Base-by-base conservation (phyloP, 37 sponge, comb jelly and placozoan species). In the Dysidea cf. avara region DNA sequence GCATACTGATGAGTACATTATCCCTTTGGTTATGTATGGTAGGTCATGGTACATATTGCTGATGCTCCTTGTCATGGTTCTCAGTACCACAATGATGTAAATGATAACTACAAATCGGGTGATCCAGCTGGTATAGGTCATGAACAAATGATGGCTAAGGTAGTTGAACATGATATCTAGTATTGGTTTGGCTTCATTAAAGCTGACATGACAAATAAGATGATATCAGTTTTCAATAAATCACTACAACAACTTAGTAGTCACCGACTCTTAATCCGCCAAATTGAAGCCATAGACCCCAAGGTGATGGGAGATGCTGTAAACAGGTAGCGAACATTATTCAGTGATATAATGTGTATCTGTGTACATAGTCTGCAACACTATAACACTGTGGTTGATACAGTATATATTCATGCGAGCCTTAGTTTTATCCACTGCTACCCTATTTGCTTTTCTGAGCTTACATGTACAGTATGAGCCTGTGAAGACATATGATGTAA, bases 151-250 rank as follows among this genome's bases (percentile, higher is more conserved):
- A 89, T 89, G 90, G 17, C 40, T 47, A 18, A 80, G 20, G 76
- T 83, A 3, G 70, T 53, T 16, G 16, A 28, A 1, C 67, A 64
- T 35, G 64, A 89, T 26, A 68, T 89, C 0, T 72, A 89, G 51
- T 89, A 89, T 48, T 89, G 84, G 85, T 89, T 89, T 74, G 90
- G 85, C n/a, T 83, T 83, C 76, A 80, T 89, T 72, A 62, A 83
- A 28, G 72, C 57, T 29, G 22, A 24, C 13, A 13, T 35, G 48
- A 89, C 90, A 7, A 85, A 83, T 53, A 68, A 89, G 55, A 89
- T 89, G 90, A 89, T 89, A 39, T 24, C 53, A 25, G 39, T 89
- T 5, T 89, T 89, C 76, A 89, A 80, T 70, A 77, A 79, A 9
- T 47, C 66, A 36, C 67, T 89, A 22, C 39, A 66, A 18, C 21